Evolutionary conservation across 2,888 invertebrate species (phyloP).

Genomic region (Epistrophe eligans): DNA sequence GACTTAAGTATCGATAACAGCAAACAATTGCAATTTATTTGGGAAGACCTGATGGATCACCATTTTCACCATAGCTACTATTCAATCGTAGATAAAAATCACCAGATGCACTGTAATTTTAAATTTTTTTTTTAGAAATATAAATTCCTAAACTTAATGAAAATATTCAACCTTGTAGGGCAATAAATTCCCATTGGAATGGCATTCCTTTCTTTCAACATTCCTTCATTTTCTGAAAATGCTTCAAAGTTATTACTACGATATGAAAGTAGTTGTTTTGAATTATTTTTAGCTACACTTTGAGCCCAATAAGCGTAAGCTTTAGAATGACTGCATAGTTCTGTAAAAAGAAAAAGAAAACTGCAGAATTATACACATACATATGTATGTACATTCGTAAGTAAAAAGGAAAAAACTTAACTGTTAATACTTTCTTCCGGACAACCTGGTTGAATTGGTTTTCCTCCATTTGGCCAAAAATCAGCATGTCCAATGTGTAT

Average conservation of each 20-base stretch:
- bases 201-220: constrained; percentile 45
- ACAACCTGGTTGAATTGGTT: constrained; percentile 86
- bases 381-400: too few species aligned
- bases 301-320: constrained; percentile 87
- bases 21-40: background rate
- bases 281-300: constrained; percentile 82
- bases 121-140: background rate
- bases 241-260: constrained; percentile 85
- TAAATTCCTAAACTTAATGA: too few species aligned
- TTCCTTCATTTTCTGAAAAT: constrained; percentile 83
- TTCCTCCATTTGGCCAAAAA: constrained; percentile 87
- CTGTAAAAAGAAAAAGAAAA: constrained; percentile 74
- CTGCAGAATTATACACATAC: too few species aligned
- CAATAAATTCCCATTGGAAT: constrained; percentile 82
- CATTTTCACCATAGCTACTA: constrained; percentile 33
- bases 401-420: background rate
- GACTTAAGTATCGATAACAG: too few species aligned
- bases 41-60: constrained; percentile 1
- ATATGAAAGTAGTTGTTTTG: constrained; percentile 85
- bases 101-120: constrained; percentile 35
- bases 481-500: constrained; percentile 86
- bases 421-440: constrained; percentile 79
- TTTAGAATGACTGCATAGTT: constrained; percentile 86
- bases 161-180: constrained; percentile 77
- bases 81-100: constrained; percentile 39